A percentile compares a stretch with the other conserved stretches of the same genome.
These are phyloP conservation scores for Corydoras sp. DNA, from an alignment of 2,113 vertebrate genomes.

Conservation along the genomic window DNA sequence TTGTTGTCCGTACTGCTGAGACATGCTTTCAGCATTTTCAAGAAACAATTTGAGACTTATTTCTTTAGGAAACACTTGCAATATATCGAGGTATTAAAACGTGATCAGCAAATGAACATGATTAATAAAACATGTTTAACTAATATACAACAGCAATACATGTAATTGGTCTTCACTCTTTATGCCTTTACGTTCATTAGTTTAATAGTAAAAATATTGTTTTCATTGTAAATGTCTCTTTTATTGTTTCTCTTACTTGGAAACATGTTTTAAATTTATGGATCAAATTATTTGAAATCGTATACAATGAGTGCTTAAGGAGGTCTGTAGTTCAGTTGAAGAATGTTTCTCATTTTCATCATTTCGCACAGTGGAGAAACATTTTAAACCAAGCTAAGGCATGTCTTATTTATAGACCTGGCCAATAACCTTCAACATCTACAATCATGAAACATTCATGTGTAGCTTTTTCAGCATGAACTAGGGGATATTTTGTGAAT, in stretches of 20 bases:
- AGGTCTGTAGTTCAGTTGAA: not conserved
- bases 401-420: constrained; percentile 25
- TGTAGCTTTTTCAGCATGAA: constrained; percentile 6
- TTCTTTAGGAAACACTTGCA: too few relatives aligned
- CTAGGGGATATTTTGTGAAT: not conserved
- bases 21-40: too few relatives aligned
- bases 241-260: not conserved
- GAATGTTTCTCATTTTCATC: constrained; percentile 1
- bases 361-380: not conserved
- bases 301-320: not conserved
- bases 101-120: too few relatives aligned
- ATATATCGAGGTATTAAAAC: too few relatives aligned
- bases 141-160: too few relatives aligned
- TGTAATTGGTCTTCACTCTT: too few relatives aligned
- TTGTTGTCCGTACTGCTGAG: too few relatives aligned
- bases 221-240: too few relatives aligned
- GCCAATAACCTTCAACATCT: constrained; percentile 27
- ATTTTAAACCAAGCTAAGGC: constrained; percentile 17
- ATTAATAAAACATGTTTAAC: too few relatives aligned
- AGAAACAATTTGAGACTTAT: too few relatives aligned
- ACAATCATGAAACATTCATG: constrained; percentile 51
- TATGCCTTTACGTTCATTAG: too few relatives aligned
- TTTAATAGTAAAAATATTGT: too few relatives aligned
- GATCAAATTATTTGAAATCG: constrained; percentile 4
- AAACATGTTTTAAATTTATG: not conserved